A percentile compares a stretch with the other conserved stretches of the same genome.
These are phyloP conservation scores for Megalopta genalis DNA, from an alignment of 1,140 invertebrate genomes.

Conservation along the genomic window DNA sequence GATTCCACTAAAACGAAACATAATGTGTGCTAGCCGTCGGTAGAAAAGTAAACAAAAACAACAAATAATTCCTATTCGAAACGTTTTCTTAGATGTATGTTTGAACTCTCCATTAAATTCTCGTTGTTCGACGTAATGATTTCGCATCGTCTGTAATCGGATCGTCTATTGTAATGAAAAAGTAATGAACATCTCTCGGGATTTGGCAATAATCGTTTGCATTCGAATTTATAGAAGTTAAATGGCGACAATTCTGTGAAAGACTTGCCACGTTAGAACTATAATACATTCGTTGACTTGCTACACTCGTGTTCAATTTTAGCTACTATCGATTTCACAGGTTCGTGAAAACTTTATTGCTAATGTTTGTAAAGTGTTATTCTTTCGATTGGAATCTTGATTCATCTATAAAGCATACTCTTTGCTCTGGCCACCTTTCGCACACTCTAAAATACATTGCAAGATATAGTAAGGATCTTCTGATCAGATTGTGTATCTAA, in stretches of 20 bases:
- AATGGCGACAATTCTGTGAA: not conserved
- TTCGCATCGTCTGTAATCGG: not conserved
- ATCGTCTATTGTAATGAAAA: no score
- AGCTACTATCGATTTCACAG: not conserved
- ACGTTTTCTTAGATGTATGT: not conserved
- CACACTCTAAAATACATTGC: no score
- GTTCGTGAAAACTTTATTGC: not conserved
- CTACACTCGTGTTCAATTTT: constrained; percentile 21
- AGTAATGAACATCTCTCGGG: not conserved
- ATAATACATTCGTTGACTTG: not conserved
- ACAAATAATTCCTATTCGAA: not conserved
- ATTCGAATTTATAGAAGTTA: not conserved
- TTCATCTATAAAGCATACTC: not conserved
- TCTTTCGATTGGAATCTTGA: not conserved
- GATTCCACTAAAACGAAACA: no score
- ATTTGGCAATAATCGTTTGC: not conserved
- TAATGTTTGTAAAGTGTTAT: not conserved
- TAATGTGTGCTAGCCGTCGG: no score
- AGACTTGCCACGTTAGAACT: not conserved
- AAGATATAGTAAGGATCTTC: no score
- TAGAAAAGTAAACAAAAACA: not conserved
- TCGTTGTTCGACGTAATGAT: not conserved
- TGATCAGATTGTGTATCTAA: no score
- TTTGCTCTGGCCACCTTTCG: not conserved
- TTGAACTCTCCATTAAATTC: not conserved